Conservation (phyloP, 2,888 invertebrate species). For the Campopleginae sp. region DNA sequence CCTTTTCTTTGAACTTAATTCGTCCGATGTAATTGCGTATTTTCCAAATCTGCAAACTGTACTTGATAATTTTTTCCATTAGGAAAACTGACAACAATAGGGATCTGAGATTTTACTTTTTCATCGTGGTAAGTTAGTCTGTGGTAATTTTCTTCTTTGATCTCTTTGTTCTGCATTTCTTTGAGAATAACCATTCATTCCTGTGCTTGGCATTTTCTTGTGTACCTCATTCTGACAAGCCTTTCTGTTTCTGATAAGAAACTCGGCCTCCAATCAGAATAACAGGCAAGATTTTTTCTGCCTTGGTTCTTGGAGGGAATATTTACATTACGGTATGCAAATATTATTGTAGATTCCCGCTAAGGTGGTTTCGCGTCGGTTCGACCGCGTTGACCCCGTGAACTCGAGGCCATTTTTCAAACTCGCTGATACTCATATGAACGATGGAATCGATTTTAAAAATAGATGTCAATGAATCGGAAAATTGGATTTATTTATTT, state of each 20-base stretch:
- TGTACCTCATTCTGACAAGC: constrained; percentile 6
- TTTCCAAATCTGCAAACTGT: background rate
- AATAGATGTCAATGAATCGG: too few relatives aligned
- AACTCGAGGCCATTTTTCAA: too few relatives aligned
- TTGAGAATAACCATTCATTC: background rate
- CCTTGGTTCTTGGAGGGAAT: background rate
- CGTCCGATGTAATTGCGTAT: constrained; percentile 3
- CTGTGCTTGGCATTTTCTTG: background rate
- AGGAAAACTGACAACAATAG: background rate
- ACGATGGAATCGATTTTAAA: too few relatives aligned
- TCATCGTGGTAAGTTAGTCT: background rate
- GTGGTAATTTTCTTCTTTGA: background rate
- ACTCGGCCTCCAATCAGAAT: background rate
- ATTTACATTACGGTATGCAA: background rate
- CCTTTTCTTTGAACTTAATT: background rate
- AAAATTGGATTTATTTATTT: too few relatives aligned
- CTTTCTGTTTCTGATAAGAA: too few relatives aligned
- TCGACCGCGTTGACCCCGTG: too few relatives aligned
- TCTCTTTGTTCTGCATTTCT: background rate
- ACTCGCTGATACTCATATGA: too few relatives aligned
- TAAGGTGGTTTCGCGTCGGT: background rate
- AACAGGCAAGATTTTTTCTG: background rate
- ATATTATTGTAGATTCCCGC: background rate
- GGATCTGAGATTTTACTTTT: background rate
- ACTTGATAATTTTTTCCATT: background rate